A percentile compares a stretch with the other conserved stretches of the same genome.
These are phyloP conservation scores for Pocillopora verrucosa DNA, from an alignment of 64 coral and sea anemone genomes.

Conservation along the genomic window DNA sequence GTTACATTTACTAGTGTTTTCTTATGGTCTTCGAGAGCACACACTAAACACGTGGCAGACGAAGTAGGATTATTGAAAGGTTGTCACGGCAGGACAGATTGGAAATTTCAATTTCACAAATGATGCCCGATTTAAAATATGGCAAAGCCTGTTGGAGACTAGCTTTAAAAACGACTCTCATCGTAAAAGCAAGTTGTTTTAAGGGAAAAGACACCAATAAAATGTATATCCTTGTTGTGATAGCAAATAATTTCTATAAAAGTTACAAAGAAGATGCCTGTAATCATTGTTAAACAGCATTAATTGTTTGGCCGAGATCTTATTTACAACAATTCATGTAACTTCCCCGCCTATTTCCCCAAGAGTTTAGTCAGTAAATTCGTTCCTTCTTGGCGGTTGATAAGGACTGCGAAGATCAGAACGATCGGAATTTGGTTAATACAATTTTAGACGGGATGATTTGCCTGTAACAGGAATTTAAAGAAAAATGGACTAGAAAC, in stretches of 20 bases:
- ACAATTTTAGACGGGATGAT: neutral
- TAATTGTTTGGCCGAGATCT: neutral
- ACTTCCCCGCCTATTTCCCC: slow-evolving; percentile 1
- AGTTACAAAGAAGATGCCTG: neutral
- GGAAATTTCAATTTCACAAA: neutral
- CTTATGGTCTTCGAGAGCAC: neutral
- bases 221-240: neutral
- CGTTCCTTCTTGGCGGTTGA: neutral
- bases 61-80: neutral
- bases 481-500: neutral
- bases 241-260: neutral
- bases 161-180: neutral
- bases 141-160: neutral
- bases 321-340: neutral
- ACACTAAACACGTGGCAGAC: neutral
- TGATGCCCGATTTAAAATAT: neutral
- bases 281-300: slow-evolving; percentile 5
- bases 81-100: slow-evolving; percentile 3
- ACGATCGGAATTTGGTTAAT: no score
- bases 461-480: neutral
- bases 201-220: neutral
- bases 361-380: neutral
- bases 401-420: no score
- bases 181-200: neutral
- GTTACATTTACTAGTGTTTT: neutral